Evolutionary conservation across 2,888 invertebrate genomes (phyloP).

Genomic region (Crocallis elinguaria): DNA sequence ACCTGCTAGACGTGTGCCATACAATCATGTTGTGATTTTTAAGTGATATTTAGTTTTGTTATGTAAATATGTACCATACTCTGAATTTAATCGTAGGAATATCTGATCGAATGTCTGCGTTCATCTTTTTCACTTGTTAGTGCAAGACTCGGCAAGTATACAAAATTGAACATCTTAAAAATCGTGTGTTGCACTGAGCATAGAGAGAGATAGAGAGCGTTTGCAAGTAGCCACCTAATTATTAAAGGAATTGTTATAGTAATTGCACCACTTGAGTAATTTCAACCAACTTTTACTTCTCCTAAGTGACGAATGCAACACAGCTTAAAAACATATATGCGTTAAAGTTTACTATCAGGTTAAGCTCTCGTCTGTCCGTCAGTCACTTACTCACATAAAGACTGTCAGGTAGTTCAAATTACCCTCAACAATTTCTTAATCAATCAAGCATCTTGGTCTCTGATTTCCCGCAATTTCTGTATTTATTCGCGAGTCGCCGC

Average conservation of each 20-base stretch:
- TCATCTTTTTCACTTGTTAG: slow-evolving; percentile 58
- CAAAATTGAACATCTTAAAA: slow-evolving; percentile 13
- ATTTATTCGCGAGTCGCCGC: slow-evolving; percentile 25
- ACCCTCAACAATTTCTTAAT: slow-evolving; percentile 1
- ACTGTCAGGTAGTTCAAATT: not conserved
- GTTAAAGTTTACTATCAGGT: not conserved
- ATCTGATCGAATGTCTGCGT: slow-evolving; percentile 58
- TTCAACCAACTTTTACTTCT: too few species aligned
- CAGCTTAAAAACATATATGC: not conserved
- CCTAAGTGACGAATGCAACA: not conserved
- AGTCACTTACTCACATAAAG: not conserved
- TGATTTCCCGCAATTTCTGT: slow-evolving; percentile 35
- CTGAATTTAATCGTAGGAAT: slow-evolving; percentile 73
- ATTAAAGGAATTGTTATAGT: slow-evolving; percentile 8
- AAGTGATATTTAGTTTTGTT: slow-evolving; percentile 84
- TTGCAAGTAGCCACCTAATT: slow-evolving; percentile 14
- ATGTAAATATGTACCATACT: slow-evolving; percentile 84
- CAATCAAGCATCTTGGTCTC: slow-evolving; percentile 9
- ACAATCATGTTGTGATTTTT: slow-evolving; percentile 83
- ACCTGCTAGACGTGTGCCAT: slow-evolving; percentile 82
- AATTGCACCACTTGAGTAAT: slow-evolving; percentile 1
- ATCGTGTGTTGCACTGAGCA: slow-evolving; percentile 29
- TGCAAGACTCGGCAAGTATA: slow-evolving; percentile 41
- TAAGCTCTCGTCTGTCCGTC: not conserved
- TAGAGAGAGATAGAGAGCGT: too few species aligned